Evolutionary conservation across 2,888 invertebrate species (phyloP), one percentile per base, ranked within the genome.

Genomic region (Rhingia rostrata): DNA sequence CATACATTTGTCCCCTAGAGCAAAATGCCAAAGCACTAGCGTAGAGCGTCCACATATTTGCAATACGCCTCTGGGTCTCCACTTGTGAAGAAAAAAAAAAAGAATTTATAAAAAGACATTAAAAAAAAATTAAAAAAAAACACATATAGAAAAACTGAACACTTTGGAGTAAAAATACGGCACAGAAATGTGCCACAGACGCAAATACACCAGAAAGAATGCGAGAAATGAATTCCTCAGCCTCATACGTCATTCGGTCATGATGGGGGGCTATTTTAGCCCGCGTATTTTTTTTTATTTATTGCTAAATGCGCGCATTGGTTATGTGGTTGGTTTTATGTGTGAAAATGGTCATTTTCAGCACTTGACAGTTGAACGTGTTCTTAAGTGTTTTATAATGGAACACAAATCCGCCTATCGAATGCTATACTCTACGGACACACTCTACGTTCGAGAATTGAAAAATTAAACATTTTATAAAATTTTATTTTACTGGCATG

Each of bases 241-340:
- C 58, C 79, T 81, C 67, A 86, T 84, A 84, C 84, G 84, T 84
- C 84, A 84, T 80, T 84, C 84, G 84, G 80, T 64, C 69, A 80
- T 66, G 64, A 80, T 75, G 80, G 66, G 22, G 12, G 69, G 80
- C 84, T 80, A 80, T 80, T 84, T 84, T 84, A 69, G 74, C 63
- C 47, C 70, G 49, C 67, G 61, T 67, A 67, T 9, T 51, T 51
- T 53, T 7, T 51, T 49, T 64, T 64, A 58, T 66, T 73, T 64
- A 66, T 66, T 79, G 22, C 58, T 56, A 41, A 22, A 37, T 49
- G 47, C 43, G 30, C 54, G 45, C 43, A 39, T 10, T 33, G 51
- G 30, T 35, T 56, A n/a, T 35, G 45, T 33, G 47, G 81, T 35
- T 58, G 49, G 49, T 39, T 60, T 66, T 43, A 61, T 66, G 70